These are phyloP conservation scores for Dasysyrphus albostriatus DNA, from an alignment of 2,888 invertebrate species.

Conservation along the genomic window DNA sequence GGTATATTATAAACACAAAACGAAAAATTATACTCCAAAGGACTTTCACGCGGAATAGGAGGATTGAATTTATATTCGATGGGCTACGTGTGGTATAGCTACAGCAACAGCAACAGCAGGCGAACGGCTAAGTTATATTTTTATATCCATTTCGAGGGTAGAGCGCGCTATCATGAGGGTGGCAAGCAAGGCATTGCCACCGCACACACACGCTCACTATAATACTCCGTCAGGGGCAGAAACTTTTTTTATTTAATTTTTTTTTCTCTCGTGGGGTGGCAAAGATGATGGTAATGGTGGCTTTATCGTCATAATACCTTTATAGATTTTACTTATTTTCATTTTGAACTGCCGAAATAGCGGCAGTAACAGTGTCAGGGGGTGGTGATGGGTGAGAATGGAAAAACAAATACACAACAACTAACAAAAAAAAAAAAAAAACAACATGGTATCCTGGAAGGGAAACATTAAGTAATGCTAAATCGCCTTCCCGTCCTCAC, in stretches of 20 bases:
- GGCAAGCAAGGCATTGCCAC: slow-evolving; percentile 46
- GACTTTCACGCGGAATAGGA: slow-evolving; percentile 51
- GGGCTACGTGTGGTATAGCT: slow-evolving; percentile 23
- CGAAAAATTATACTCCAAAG: slow-evolving; percentile 28
- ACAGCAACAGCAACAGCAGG: slow-evolving; percentile 70
- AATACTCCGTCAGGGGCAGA: slow-evolving; percentile 44
- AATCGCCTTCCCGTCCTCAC: slow-evolving; percentile 61
- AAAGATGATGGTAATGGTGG: slow-evolving; percentile 75
- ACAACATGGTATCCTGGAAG: slow-evolving; percentile 65
- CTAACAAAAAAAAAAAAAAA: slow-evolving; percentile 35
- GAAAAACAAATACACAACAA: slow-evolving; percentile 61
- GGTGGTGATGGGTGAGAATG: slow-evolving; percentile 50
- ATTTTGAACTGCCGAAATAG: slow-evolving; percentile 35
- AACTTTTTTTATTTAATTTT: slow-evolving; percentile 28
- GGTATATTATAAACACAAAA: slow-evolving; percentile 20
- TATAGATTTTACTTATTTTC: slow-evolving; percentile 69
- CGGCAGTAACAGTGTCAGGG: not conserved
- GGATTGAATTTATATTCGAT: slow-evolving; percentile 71
- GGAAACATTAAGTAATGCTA: slow-evolving; percentile 74
- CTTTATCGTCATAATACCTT: slow-evolving; percentile 76
- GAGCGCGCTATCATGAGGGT: slow-evolving; percentile 53
- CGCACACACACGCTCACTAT: slow-evolving; percentile 57
- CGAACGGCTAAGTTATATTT: slow-evolving; percentile 51
- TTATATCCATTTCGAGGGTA: slow-evolving; percentile 48
- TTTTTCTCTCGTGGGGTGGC: slow-evolving; percentile 56